Conservation (phyloP, 2,888 invertebrate genomes). For the Lydus trimaculatus region DNA sequence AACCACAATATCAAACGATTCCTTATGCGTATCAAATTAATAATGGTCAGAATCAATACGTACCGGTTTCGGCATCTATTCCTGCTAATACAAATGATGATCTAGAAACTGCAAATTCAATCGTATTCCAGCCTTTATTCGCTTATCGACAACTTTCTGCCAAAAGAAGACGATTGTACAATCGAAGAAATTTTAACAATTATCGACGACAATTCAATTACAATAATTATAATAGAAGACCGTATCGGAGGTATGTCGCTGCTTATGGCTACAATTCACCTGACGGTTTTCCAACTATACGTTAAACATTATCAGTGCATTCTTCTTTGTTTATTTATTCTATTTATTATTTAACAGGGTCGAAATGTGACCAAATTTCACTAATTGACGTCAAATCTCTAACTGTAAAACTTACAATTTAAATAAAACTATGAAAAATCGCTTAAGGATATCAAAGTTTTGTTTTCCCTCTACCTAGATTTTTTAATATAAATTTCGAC, state of each 20-base stretch:
- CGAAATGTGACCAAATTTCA: not conserved
- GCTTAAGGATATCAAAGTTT: not conserved
- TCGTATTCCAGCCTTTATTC: not conserved
- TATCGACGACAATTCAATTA: not conserved
- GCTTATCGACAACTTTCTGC: not conserved
- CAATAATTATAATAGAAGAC: not conserved
- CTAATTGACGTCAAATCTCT: not conserved
- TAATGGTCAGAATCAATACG: not conserved
- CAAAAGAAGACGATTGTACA: not conserved
- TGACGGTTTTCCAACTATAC: not conserved
- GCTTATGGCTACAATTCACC: not conserved
- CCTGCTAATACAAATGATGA: not conserved
- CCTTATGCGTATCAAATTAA: not conserved
- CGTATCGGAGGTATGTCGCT: not conserved
- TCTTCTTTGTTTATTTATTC: not conserved
- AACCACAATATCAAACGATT: not conserved
- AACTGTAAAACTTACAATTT: not conserved
- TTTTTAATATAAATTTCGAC: constrained; percentile 1
- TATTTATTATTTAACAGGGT: not conserved
- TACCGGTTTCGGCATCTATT: not conserved
- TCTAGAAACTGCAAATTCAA: not conserved
- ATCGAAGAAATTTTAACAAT: not conserved
- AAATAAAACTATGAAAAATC: not conserved
- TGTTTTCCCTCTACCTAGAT: not conserved
- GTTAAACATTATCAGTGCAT: not conserved